A percentile compares a stretch with the other conserved stretches of the same genome.
Evolutionary conservation across 53 echinoderm and acorn worm species (phyloP).

Genomic region (Luidia sarsii): DNA sequence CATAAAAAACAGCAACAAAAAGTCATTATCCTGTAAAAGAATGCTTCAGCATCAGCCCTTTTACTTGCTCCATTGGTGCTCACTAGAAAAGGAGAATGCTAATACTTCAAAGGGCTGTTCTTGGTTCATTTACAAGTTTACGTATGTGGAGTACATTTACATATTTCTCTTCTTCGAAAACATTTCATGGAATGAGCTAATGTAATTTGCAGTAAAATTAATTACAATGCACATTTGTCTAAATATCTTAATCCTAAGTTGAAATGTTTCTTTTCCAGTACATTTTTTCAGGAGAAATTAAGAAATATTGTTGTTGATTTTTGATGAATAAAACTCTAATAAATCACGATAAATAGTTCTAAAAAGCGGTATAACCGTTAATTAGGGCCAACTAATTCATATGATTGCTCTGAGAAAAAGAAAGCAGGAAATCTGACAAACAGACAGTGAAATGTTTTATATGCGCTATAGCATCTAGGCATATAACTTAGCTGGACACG

Average conservation of each 20-base stretch:
- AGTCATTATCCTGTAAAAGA: constrained; percentile 53
- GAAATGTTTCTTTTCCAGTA: too few species aligned
- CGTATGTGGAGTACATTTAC: too few species aligned
- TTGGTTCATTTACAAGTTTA: not conserved
- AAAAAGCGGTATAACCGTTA: not conserved
- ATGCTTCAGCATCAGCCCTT: constrained; percentile 49
- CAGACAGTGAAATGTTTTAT: not conserved
- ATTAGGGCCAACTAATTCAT: not conserved
- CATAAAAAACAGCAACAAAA: constrained; percentile 46
- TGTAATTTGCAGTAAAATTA: too few species aligned
- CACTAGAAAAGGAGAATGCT: not conserved
- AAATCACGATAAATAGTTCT: not conserved
- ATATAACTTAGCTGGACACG: too few species aligned
- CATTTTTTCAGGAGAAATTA: too few species aligned
- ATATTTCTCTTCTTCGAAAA: too few species aligned
- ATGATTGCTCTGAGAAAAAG: not conserved
- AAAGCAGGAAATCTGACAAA: not conserved
- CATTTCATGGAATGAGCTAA: too few species aligned
- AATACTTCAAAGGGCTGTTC: constrained; percentile 1
- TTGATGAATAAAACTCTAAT: too few species aligned
- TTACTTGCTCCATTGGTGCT: constrained; percentile 21
- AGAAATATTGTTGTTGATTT: too few species aligned
- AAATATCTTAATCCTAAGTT: too few species aligned
- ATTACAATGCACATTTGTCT: too few species aligned
- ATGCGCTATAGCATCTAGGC: too few species aligned